Base-by-base conservation (phyloP, 2,797 vertebrate species). In the Girardinus metallicus region DNA sequence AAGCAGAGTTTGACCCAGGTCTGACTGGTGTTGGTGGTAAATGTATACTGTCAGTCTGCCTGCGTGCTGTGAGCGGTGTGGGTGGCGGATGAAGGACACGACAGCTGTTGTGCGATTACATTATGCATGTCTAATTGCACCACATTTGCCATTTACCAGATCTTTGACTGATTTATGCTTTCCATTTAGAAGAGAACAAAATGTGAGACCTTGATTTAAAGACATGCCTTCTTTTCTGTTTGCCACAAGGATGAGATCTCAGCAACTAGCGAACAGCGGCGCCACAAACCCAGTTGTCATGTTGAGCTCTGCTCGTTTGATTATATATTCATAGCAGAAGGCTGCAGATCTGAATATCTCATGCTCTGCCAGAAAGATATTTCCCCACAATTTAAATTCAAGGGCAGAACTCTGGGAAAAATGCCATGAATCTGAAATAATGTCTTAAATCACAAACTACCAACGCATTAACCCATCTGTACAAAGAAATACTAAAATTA, bases 361-460 rank as follows among this genome's bases (percentile, higher is more conserved):
- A 83, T 83, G 89, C 92, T 94, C 88, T 83, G 87, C 85, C 88
- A 89, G 89, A 89, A 83, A 93, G 78, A 88, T 89, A 85, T 92
- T 88, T 85, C 75, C 85, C 81, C 73, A 83, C 93, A 88, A 93
- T 95, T 92, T 89, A 84, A 91, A 92, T 93, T 79, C n/a, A 73
- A 87, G 85, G 70, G 57, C 11, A 41, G 83, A 75, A 86, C 51
- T 82, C 83, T 75, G 75, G 82, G 82, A 77, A 83, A 83, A 46
- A 26, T 83, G 86, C 87, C 77, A 80, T 80, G 80, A 90, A 87
- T 93, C 88, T 89, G 82, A 85, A 90, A 85, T 78, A 82, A 91
- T 79, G 90, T 84, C 88, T 86, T 88, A 81, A 81, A 86, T 88
- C 74, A 75, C 72, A 80, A 83, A 70, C 23, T 1, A 46, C 68